Base-by-base conservation (phyloP, 2,113 vertebrate genomes). In the Anhinga rufa region DNA sequence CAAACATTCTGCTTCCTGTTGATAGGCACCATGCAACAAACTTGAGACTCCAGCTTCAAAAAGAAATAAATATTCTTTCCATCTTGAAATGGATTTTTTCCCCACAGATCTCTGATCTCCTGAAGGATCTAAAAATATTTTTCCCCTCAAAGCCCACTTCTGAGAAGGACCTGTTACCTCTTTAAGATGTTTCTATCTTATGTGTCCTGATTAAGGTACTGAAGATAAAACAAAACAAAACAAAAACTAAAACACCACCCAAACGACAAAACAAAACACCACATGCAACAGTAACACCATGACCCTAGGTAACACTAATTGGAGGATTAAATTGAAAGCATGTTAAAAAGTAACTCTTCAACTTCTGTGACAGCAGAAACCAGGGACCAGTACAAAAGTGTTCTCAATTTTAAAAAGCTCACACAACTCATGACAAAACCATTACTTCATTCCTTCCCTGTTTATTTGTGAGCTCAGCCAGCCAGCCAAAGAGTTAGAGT, bases 361-460 rank as follows among this genome's bases (percentile, higher is more conserved):
- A 66, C 17, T 69, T 81, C 14, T 82, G 12, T 68, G 26, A 29
- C 17, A 42, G 15, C 49, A 55, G 29, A 46, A 66, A 60, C 6
- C 14, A 29, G 18, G 16, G 22, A 72, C 4, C 0, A 1, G 12
- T 19, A 61, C 4, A 4, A 52, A 80, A 76, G 13, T 18, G 1
- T 31, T 66, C 28, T 58, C 14, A 20, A 6, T 36, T 77, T 49
- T 58, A 28, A 31, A 31, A 57, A 58, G 6, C 10, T 70, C 15
- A 22, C 13, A 17, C 4, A 76, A 16, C 14, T 51, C 10, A 26
- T 28, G 16, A 51, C 14, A 61, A 71, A 70, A 42, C 2, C 21
- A 34, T 69, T 83, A 36, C 58, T 71, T 81, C 54, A 51, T 42
- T 17, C 17, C 20, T 77, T 87, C 48, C 51, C 4, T 76, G 24